phyloP scores from a whole-genome alignment of 1,140 invertebrate genomes.

The Littorina saxatilis region DNA sequence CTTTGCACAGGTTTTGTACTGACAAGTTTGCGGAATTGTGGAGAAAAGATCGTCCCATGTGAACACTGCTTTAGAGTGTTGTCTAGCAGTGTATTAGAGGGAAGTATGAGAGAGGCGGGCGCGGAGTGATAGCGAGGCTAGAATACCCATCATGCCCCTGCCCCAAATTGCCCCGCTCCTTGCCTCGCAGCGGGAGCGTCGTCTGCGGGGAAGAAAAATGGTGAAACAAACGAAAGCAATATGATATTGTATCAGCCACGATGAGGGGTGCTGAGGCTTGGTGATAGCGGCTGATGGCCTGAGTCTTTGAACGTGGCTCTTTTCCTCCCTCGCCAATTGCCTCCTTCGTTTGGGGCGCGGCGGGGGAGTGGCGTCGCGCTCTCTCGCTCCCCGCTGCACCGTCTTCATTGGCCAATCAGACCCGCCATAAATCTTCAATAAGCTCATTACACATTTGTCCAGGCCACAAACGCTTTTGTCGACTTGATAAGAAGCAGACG shows the following conservation, averaged over 20 bases:
- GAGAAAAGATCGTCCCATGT: too few species aligned
- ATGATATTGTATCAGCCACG: conserved; percentile 41
- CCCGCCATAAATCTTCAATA: conserved; percentile 39
- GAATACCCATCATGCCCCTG: not conserved
- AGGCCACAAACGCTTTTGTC: conserved; percentile 39
- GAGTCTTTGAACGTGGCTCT: conserved; percentile 17
- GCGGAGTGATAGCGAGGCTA: not conserved
- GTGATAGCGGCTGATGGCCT: conserved; percentile 8
- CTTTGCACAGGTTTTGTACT: too few species aligned
- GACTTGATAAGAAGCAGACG: conserved; percentile 36
- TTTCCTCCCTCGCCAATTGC: conserved; percentile 9
- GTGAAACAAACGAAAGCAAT: conserved; percentile 33
- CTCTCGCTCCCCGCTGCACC: not conserved
- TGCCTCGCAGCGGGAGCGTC: not conserved
- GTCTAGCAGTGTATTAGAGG: not conserved
- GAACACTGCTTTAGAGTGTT: not conserved
- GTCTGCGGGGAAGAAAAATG: conserved; percentile 30
- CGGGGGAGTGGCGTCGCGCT: conserved; percentile 32
- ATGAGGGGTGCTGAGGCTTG: conserved; percentile 32
- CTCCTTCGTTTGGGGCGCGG: conserved; percentile 30
- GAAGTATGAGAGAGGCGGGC: not conserved
- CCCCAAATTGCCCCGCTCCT: conserved; percentile 2
- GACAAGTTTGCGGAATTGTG: too few species aligned
- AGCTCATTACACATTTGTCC: conserved; percentile 42
- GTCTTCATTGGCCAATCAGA: conserved; percentile 40